Conservation (phyloP, 1,140 invertebrate species). For the Philopotamus ludificatus region DNA sequence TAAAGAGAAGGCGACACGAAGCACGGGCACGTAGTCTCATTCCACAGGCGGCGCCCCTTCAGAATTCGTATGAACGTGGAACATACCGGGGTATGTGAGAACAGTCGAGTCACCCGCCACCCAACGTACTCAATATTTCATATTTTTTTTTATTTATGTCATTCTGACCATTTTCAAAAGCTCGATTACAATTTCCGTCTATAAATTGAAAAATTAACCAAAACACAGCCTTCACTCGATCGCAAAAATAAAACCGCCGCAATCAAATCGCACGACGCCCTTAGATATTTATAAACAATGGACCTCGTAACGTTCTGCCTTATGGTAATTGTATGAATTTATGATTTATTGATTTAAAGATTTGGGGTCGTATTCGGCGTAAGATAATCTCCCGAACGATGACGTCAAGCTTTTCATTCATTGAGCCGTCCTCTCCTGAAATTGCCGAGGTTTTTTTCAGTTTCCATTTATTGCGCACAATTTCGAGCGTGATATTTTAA, state of each 20-base stretch:
- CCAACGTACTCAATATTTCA: too few relatives aligned
- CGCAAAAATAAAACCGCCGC: neutral
- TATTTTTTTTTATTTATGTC: too few relatives aligned
- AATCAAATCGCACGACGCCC: neutral
- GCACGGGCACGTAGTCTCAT: constrained; percentile 9
- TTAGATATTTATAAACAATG: too few relatives aligned
- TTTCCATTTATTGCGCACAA: neutral
- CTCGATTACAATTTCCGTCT: constrained; percentile 10
- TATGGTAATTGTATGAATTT: too few relatives aligned
- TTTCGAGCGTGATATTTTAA: too few relatives aligned
- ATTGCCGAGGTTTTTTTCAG: constrained; percentile 20
- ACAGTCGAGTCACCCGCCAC: constrained; percentile 6
- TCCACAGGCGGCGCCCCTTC: neutral
- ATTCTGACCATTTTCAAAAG: neutral
- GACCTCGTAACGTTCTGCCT: too few relatives aligned
- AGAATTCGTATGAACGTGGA: constrained; percentile 9
- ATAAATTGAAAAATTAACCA: constrained; percentile 3
- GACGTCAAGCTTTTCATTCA: constrained; percentile 40
- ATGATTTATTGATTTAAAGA: too few relatives aligned
- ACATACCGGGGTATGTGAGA: neutral
- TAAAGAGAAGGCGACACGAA: neutral
- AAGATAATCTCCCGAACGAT: too few relatives aligned
- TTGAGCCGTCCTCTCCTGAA: constrained; percentile 32
- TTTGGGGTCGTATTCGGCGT: too few relatives aligned
- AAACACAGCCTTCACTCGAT: neutral